Evolutionary conservation across 1,140 invertebrate genomes (phyloP).

Genomic region (Diachasmimorpha longicaudata): DNA sequence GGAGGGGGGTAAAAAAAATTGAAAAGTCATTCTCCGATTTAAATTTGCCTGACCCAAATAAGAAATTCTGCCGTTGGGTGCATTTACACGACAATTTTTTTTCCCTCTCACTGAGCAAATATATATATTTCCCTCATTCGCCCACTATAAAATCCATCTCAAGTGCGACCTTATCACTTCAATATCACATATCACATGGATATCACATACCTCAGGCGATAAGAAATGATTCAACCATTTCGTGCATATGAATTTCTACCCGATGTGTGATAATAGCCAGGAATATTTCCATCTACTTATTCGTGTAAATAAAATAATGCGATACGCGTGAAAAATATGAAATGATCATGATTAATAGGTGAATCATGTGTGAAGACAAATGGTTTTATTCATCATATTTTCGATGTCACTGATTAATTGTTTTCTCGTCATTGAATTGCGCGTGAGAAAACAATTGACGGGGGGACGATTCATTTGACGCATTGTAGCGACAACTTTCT

Average conservation of each 20-base stretch:
- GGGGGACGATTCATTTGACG: neutral
- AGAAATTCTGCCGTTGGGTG: neutral
- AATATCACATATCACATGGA: neutral
- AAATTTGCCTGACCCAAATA: slow-evolving; percentile 17
- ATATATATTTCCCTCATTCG: neutral
- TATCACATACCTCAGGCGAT: slow-evolving; percentile 8
- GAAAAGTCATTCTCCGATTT: neutral
- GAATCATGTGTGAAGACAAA: neutral
- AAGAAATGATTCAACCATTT: slow-evolving; percentile 10
- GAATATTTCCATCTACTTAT: neutral
- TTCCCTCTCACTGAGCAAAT: neutral
- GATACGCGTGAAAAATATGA: neutral
- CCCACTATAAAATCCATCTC: neutral
- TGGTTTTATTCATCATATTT: neutral
- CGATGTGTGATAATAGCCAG: neutral
- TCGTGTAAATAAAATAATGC: neutral
- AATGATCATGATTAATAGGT: neutral
- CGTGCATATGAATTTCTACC: neutral
- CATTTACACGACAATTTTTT: neutral
- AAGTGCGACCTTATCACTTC: slow-evolving; percentile 9
- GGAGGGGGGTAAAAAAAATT: neutral
- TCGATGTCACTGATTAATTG: neutral
- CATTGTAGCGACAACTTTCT: neutral
- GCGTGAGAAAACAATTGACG: slow-evolving; percentile 6
- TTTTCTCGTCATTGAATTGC: slow-evolving; percentile 1